Evolutionary conservation across 2,888 invertebrate species (phyloP).

Genomic region (Meta bourneti): DNA sequence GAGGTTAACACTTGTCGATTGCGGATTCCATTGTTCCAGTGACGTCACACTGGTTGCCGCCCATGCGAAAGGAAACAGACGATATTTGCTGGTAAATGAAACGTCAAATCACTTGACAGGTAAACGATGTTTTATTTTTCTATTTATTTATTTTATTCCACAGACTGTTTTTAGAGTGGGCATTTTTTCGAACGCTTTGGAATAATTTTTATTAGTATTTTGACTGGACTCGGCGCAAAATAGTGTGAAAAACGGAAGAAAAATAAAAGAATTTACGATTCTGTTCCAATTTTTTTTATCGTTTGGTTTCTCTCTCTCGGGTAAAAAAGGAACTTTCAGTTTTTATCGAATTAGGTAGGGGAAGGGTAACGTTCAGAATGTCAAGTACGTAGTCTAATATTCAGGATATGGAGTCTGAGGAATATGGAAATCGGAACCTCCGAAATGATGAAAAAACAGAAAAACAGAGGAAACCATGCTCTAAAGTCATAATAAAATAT

Average conservation of each 20-base stretch:
- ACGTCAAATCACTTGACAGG: constrained; percentile 56
- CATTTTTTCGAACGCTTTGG: background rate
- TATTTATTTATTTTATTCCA: constrained; percentile 13
- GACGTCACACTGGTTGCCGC: constrained; percentile 64
- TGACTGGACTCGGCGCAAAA: background rate
- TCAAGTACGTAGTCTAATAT: background rate
- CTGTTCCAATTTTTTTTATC: background rate
- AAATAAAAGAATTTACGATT: too few species aligned
- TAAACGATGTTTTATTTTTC: constrained; percentile 45
- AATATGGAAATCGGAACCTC: too few species aligned
- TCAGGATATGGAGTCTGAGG: too few species aligned
- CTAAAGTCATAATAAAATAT: too few species aligned
- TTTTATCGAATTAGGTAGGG: background rate
- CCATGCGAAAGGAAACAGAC: constrained; percentile 51
- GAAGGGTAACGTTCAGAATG: background rate
- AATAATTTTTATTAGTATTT: background rate
- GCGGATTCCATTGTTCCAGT: constrained; percentile 54
- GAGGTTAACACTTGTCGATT: constrained; percentile 58
- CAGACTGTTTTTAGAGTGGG: background rate
- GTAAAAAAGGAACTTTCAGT: background rate
- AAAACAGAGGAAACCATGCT: too few species aligned
- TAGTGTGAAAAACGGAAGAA: too few species aligned
- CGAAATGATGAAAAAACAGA: too few species aligned
- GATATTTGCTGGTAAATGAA: constrained; percentile 57
- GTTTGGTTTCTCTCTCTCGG: background rate